Base-by-base conservation (phyloP, 2,888 invertebrate genomes). In the Ptycholaimellus sp. region DNA sequence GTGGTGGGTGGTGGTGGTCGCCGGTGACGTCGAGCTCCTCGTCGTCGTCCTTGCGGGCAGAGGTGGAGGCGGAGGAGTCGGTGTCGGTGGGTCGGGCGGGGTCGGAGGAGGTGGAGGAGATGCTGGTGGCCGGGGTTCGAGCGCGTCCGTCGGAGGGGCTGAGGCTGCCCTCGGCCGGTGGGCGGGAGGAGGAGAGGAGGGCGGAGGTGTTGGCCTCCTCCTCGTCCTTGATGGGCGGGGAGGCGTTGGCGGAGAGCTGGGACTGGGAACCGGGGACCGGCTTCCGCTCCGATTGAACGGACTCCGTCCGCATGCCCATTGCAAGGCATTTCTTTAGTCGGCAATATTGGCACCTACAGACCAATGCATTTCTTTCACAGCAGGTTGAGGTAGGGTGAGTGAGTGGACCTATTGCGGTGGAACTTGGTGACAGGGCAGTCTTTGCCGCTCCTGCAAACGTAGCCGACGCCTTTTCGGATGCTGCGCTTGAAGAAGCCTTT, bases 301-400 rank as follows among this genome's bases (percentile, higher is more conserved):
- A 87, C 72, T 93, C 93, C 68, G 85, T 85, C 63, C 90, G 70
- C 93, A 93, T 93, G 55, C 93, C 93, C 69, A 83, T 85, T 29
- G 79, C 75, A 39, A 93, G 70, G 59, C 93, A 93, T 67, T 93
- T 93, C 65, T 90, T 85, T 46, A 96, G 70, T 35, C 93, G 72
- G 62, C 93, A 93, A 67, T 85, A 90, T 68, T 93, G 93, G 64
- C 93, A 93, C 40, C n/a, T n/a, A n/a, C n/a, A n/a, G n/a, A n/a
- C n/a, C n/a, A n/a, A n/a, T n/a, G n/a, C n/a, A n/a, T n/a, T n/a
- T n/a, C n/a, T n/a, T n/a, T n/a, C n/a, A n/a, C n/a, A n/a, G n/a
- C n/a, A n/a, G n/a, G n/a, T n/a, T n/a, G n/a, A n/a, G n/a, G n/a
- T n/a, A n/a, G n/a, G n/a, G n/a, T n/a, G n/a, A n/a, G n/a, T n/a